phyloP scores from a whole-genome alignment of 2,113 vertebrate genomes.

The Scortum barcoo region DNA sequence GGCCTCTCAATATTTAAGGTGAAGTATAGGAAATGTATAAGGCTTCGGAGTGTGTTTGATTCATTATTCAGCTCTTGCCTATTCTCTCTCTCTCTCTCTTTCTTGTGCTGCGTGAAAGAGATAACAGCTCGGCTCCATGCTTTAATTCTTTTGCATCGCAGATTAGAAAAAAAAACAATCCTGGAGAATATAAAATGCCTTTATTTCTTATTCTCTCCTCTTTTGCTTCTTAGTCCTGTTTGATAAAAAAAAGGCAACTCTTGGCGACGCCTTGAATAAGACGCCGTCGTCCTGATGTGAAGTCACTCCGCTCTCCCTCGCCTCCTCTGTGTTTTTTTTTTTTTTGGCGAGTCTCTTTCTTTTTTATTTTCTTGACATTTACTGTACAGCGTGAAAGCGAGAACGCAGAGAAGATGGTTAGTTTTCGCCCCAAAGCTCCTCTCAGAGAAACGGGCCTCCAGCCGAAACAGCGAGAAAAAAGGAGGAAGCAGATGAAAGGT shows the following conservation, averaged over 20 bases:
- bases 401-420: slow-evolving; percentile 15
- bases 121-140: slow-evolving; percentile 75
- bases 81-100: slow-evolving; percentile 54
- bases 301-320: slow-evolving; percentile 19
- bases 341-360: background rate
- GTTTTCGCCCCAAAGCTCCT: slow-evolving; percentile 31
- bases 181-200: slow-evolving; percentile 54
- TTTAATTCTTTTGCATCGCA: slow-evolving; percentile 81
- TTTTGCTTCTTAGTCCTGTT: slow-evolving; percentile 30
- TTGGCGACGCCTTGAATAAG: background rate
- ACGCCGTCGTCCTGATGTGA: slow-evolving; percentile 29
- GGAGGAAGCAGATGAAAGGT: slow-evolving; percentile 36
- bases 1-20: slow-evolving; percentile 77
- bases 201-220: slow-evolving; percentile 49
- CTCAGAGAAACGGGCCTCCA: slow-evolving; percentile 17
- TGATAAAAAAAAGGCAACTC: slow-evolving; percentile 29
- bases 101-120: slow-evolving; percentile 65
- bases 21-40: slow-evolving; percentile 68
- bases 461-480: background rate
- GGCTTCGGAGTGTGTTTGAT: slow-evolving; percentile 73
- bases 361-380: slow-evolving; percentile 42
- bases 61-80: slow-evolving; percentile 79
- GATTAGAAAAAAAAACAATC: slow-evolving; percentile 75
- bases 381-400: slow-evolving; percentile 5
- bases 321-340: background rate